Evolutionary conservation across 2,113 vertebrate species (phyloP).

Genomic region (Psilopogon haemacephalus): DNA sequence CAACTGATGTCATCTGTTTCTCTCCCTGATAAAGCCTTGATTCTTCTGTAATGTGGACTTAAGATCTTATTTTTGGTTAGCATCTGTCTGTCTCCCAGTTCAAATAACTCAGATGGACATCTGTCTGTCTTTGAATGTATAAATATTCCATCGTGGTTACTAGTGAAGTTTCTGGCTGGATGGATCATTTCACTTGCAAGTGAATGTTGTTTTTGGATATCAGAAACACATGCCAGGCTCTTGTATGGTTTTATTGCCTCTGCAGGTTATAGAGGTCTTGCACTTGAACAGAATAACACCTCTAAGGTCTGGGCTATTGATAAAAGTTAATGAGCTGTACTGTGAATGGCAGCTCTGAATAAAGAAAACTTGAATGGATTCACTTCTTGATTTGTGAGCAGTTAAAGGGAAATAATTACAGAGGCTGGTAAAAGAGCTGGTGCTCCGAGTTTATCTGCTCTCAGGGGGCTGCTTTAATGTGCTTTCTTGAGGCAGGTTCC

Average conservation of each 20-base stretch:
- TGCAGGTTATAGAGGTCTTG: background rate
- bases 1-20: constrained; percentile 9
- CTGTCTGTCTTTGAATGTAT: background rate
- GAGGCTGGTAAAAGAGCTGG: constrained; percentile 1
- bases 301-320: background rate
- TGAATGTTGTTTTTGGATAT: background rate
- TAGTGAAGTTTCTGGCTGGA: background rate
- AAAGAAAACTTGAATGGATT: background rate
- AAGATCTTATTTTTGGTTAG: background rate
- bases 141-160: background rate
- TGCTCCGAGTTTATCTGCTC: constrained; percentile 34
- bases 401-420: background rate
- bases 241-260: background rate
- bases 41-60: background rate
- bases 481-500: background rate
- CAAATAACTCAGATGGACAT: background rate
- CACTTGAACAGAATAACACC: background rate
- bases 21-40: constrained; percentile 15
- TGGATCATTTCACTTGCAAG: background rate
- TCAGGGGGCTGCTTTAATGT: background rate
- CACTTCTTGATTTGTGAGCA: background rate
- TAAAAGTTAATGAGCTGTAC: background rate
- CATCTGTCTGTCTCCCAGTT: background rate
- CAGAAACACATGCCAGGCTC: background rate
- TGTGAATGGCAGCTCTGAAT: background rate